Percentiles rank a stretch among this genome's conserved stretches.
phyloP scores from a whole-genome alignment of 92 coral and sea anemone species.

The Virgularia gustaviana region DNA sequence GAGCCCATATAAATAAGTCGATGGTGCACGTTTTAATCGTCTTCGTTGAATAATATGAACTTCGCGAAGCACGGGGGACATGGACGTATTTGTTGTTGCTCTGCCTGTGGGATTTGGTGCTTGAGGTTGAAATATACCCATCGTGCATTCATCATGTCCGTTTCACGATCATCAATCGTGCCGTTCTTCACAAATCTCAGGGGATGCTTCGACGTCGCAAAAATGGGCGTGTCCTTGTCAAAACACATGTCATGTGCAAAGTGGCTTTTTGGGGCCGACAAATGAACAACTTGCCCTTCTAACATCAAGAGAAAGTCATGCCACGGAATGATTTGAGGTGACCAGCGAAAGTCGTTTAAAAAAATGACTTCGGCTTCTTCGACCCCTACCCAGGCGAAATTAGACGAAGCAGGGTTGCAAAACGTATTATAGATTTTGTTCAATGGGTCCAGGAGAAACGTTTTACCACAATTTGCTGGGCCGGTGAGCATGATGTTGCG shows the following conservation, averaged over 20 bases:
- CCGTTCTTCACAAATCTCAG: constrained; percentile 32
- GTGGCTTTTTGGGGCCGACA: not conserved
- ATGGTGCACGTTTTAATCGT: not conserved
- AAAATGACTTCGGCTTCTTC: not conserved
- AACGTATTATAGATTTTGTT: constrained; percentile 2
- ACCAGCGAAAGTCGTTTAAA: not conserved
- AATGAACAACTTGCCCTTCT: not conserved
- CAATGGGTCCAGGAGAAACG: not conserved
- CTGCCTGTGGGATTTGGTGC: constrained; percentile 33
- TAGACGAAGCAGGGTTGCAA: not conserved
- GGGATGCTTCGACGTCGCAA: constrained; percentile 40
- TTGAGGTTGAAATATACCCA: constrained; percentile 27
- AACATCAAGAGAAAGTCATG: not conserved
- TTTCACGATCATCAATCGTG: constrained; percentile 41
- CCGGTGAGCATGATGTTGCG: constrained; percentile 24
- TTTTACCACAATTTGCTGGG: constrained; percentile 16
- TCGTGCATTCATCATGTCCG: constrained; percentile 49
- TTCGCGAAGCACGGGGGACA: constrained; percentile 26
- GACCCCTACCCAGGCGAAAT: constrained; percentile 13
- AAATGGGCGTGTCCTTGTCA: constrained; percentile 45
- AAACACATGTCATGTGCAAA: not conserved
- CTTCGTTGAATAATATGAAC: not conserved
- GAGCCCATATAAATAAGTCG: too few species aligned
- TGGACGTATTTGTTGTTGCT: constrained; percentile 40
- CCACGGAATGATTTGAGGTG: not conserved